phyloP scores from a whole-genome alignment of 2,888 invertebrate species.

The Drosophila neonasuta region DNA sequence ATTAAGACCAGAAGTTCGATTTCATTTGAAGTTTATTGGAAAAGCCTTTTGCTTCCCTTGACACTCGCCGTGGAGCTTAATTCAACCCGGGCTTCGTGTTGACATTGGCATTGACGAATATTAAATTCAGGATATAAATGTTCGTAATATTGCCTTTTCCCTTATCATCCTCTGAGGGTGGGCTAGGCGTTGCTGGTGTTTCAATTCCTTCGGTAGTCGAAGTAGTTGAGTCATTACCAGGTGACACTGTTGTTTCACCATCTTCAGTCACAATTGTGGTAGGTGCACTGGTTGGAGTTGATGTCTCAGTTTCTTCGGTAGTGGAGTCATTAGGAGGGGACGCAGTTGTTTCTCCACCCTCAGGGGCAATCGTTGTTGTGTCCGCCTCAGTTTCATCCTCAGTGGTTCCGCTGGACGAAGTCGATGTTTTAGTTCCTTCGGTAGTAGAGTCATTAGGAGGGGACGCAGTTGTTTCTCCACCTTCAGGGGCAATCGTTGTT shows the following conservation, averaged over 20 bases:
- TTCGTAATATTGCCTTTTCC: conserved; percentile 38
- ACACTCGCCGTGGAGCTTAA: conserved; percentile 4
- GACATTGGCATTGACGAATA: conserved; percentile 54
- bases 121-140: conserved; percentile 61
- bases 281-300: conserved; percentile 19
- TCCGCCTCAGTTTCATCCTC: not conserved
- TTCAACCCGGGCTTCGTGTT: conserved; percentile 30
- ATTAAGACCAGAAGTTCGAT: conserved; percentile 31
- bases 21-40: conserved; percentile 41
- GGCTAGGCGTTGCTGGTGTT: not conserved
- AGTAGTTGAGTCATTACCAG: conserved; percentile 5
- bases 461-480: conserved; percentile 13
- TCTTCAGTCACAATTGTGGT: conserved; percentile 6
- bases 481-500: conserved; percentile 12
- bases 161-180: conserved; percentile 33
- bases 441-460: conserved; percentile 13
- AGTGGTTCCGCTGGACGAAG: conserved; percentile 17
- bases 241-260: conserved; percentile 6
- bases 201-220: conserved; percentile 1
- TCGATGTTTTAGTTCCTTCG: not conserved
- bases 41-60: conserved; percentile 6
- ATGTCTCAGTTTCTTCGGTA: not conserved
- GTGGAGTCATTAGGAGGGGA: conserved; percentile 6
- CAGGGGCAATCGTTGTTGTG: conserved; percentile 17
- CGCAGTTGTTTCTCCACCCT: conserved; percentile 13